These are phyloP conservation scores for Acanthurus leucopareius DNA, from an alignment of 2,797 vertebrate species.

Conservation along the genomic window DNA sequence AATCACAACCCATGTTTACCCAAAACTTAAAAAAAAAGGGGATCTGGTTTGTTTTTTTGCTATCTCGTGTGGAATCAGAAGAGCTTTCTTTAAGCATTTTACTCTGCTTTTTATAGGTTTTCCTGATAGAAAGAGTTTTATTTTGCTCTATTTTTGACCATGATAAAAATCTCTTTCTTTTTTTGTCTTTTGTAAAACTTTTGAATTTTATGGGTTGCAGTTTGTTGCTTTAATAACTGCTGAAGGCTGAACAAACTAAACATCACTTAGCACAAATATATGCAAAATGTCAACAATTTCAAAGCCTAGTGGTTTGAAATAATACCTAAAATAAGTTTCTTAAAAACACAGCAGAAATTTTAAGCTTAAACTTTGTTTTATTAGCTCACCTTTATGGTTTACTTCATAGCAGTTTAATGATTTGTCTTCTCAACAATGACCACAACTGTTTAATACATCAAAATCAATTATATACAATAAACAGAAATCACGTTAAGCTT, in stretches of 20 bases:
- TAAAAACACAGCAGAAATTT: background rate
- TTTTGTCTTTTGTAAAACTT: background rate
- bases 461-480: constrained; percentile 16
- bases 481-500: constrained; percentile 4
- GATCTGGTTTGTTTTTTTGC: constrained; percentile 9
- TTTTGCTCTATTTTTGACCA: background rate
- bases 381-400: constrained; percentile 7
- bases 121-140: background rate
- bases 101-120: background rate
- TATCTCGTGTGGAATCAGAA: background rate
- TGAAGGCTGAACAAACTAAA: background rate
- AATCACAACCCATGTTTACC: constrained; percentile 57
- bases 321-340: background rate
- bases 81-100: background rate
- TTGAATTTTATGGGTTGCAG: background rate
- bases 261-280: background rate
- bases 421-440: background rate
- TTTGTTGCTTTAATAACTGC: background rate
- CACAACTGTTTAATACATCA: background rate
- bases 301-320: background rate
- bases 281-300: background rate
- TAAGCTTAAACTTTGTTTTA: background rate
- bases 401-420: background rate
- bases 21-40: background rate
- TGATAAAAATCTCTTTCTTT: background rate